Base-by-base conservation (phyloP, 2,888 invertebrate genomes). In the Capitulum mitella region DNA sequence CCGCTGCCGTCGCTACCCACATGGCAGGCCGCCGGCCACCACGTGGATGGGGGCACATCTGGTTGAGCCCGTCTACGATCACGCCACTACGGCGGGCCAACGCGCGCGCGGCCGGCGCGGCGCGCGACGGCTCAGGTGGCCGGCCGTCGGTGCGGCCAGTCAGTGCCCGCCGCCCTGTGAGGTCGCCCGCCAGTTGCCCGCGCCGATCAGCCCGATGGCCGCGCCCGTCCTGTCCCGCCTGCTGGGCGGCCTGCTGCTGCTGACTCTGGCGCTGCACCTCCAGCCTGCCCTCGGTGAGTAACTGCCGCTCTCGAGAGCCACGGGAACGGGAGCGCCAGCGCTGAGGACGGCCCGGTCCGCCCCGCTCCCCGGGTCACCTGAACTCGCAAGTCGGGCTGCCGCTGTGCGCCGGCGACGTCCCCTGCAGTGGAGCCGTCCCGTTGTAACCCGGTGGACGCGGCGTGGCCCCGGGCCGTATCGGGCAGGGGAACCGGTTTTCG, bases 1-100 rank as follows among this genome's bases (percentile, higher is more conserved):
- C n/a, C n/a, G n/a, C n/a, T n/a, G n/a, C n/a, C n/a, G n/a, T n/a
- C n/a, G n/a, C n/a, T n/a, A n/a, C n/a, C n/a, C n/a, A n/a, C n/a
- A n/a, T n/a, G n/a, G n/a, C n/a, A n/a, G n/a, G n/a, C n/a, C n/a
- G n/a, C n/a, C n/a, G n/a, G n/a, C n/a, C n/a, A n/a, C n/a, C n/a
- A n/a, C n/a, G n/a, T n/a, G n/a, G n/a, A n/a, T 5, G 58, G 58
- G 58, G 58, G 58, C 58, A 58, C 58, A 58, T n/a, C n/a, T 58
- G 58, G 58, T 58, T 58, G 58, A 58, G n/a, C 58, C 58, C 8
- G 10, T 29, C 22, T 58, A 29, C 58, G 58, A 58, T 58, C 58
- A 58, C 58, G 58, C 58, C 58, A 58, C 58, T 58, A 58, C 58
- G n/a, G 58, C 14, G n/a, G 14, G 58, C 58, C 58, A 58, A 58